phyloP scores from a whole-genome alignment of 2,113 vertebrate species.

The Illadopsis cleaveri region DNA sequence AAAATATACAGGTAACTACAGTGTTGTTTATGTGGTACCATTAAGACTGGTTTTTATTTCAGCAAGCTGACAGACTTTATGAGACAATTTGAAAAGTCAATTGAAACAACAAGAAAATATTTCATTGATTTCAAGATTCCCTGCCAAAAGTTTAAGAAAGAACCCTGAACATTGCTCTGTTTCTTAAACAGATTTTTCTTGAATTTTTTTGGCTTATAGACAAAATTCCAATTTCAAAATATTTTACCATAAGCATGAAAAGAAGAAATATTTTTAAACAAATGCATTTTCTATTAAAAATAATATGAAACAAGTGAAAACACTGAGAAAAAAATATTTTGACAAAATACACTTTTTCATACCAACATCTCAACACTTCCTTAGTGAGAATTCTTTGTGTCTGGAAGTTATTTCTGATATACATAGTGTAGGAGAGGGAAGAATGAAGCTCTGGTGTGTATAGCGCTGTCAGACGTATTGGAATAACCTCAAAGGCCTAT shows the following conservation, averaged over 20 bases:
- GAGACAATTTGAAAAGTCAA: background rate
- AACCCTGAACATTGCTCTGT: background rate
- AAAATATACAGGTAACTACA: background rate
- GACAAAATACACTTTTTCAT: background rate
- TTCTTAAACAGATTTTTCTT: background rate
- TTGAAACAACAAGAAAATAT: background rate
- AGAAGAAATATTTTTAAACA: slow-evolving; percentile 16
- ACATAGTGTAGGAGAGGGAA: slow-evolving; percentile 19
- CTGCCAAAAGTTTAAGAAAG: background rate
- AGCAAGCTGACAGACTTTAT: background rate
- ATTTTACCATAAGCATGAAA: slow-evolving; percentile 4
- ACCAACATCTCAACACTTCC: slow-evolving; percentile 45
- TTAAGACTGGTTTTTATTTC: background rate
- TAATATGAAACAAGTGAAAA: slow-evolving; percentile 19
- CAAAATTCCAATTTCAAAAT: slow-evolving; percentile 17
- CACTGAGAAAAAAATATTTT: background rate
- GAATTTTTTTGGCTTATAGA: background rate
- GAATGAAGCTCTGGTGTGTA: slow-evolving; percentile 50
- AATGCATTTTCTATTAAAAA: slow-evolving; percentile 27
- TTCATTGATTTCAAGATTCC: background rate
- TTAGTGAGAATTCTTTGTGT: slow-evolving; percentile 53
- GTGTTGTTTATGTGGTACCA: background rate
- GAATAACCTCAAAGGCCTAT: slow-evolving; percentile 60
- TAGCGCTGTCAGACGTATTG: slow-evolving; percentile 49
- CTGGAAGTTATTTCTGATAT: slow-evolving; percentile 56